Base-by-base conservation (phyloP, 2,888 invertebrate genomes). In the Heliconius cydno region DNA sequence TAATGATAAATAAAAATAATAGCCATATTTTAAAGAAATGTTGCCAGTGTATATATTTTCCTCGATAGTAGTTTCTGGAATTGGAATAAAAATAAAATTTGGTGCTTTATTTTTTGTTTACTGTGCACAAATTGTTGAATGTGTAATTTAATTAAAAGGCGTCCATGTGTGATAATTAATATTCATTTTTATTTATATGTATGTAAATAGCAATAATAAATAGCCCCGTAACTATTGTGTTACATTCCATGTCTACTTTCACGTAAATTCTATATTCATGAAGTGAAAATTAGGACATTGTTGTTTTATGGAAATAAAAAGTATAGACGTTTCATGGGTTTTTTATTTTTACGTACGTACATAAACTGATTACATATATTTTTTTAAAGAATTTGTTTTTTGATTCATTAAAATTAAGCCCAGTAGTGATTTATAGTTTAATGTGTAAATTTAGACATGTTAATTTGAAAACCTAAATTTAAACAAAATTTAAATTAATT, bases 251-350 rank as follows among this genome's bases (percentile, higher is more conserved):
- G 90, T 79, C 84, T 86, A 87, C 80, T 82, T 90, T 90, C 88
- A 88, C 89, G 73, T 86, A 88, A 87, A 85, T 86, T 86, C 84
- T 86, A 83, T 88, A 87, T 88, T 85, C 88, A 86, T 87, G 85
- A 86, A 88, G 91, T 92, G 92, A 90, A 90, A 68, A n/a, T 89
- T 89, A 91, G 89, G 91, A 90, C 90, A 89, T 89, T 92, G 92
- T 93, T 93, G 92, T 94, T 92, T 92, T 90, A 92, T 91, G 92
- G 91, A 92, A 75, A 92, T 92, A 92, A 93, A 92, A 90, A 88
- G 80, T 91, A 92, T 93, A 92, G 90, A 92, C 92, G 91, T 92
- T 91, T 84, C 83, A 72, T 75, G 41, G 71, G 1, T 65, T 75
- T 41, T 74, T 65, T 75, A 25, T 63, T 65, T 75, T 41, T 65